These are phyloP conservation scores for Pemphigus obesinymphae DNA, from an alignment of 1,140 invertebrate species.

Conservation along the genomic window DNA sequence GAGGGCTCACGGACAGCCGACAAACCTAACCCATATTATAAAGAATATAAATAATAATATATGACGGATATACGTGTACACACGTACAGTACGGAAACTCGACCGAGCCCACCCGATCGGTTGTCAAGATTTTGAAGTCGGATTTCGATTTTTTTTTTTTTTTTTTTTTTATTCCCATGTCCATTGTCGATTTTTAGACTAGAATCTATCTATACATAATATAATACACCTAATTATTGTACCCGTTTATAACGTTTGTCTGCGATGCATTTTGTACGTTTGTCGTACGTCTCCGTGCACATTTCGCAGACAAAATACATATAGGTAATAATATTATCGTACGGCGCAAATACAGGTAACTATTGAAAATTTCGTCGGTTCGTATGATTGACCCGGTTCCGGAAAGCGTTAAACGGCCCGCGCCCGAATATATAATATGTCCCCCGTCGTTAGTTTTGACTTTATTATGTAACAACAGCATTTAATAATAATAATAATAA, in stretches of 20 bases:
- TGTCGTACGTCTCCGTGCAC: not conserved
- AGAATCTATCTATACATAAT: not conserved
- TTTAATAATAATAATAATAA: not conserved
- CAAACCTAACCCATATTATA: no score
- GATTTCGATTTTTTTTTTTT: no score
- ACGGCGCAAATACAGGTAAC: no score
- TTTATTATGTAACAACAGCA: not conserved
- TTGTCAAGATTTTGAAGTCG: not conserved
- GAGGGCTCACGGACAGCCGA: no score
- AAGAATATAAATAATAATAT: no score
- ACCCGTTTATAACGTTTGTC: no score
- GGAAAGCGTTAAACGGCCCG: not conserved
- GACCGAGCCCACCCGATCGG: no score
- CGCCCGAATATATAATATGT: not conserved
- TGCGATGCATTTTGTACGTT: not conserved
- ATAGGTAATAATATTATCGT: no score
- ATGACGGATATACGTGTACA: no score
- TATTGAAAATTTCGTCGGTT: not conserved
- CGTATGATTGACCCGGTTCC: conserved; percentile 8
- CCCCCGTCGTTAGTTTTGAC: not conserved
- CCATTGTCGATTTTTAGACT: not conserved
- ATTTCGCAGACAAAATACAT: not conserved
- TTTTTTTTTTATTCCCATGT: not conserved
- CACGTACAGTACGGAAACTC: no score
- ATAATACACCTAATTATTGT: no score